These are phyloP conservation scores for Alosa sapidissima DNA, from an alignment of 2,797 vertebrate genomes.

Conservation along the genomic window DNA sequence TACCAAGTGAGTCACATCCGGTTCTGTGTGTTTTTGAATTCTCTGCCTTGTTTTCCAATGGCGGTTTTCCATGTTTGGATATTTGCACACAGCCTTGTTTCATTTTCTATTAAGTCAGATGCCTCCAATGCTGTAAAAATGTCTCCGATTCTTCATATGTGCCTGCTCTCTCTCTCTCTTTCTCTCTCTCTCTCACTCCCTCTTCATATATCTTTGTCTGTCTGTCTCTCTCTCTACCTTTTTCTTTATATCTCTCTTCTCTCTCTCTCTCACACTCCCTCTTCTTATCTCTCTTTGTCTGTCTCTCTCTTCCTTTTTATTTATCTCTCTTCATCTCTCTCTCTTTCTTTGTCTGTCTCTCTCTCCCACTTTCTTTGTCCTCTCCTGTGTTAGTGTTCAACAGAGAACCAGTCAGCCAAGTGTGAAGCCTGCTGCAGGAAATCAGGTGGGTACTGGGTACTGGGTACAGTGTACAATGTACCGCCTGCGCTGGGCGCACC, in stretches of 20 bases:
- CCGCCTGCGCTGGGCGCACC: not conserved
- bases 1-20: conserved; percentile 78
- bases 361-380: not conserved
- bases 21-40: not conserved
- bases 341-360: not conserved
- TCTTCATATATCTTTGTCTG: not conserved
- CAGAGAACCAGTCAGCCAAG: conserved; percentile 81
- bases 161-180: not conserved
- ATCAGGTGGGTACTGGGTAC: conserved; percentile 76
- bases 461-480: no score
- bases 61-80: conserved; percentile 17
- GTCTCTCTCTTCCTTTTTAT: not conserved
- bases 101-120: not conserved
- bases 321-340: not conserved
- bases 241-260: not conserved
- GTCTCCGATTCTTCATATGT: not conserved
- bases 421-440: conserved; percentile 80
- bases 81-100: not conserved
- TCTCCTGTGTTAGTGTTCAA: conserved; percentile 74
- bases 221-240: conserved; percentile 39
- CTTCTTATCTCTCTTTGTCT: not conserved
- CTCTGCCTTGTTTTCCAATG: conserved; percentile 11
- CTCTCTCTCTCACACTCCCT: not conserved
- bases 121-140: not conserved
- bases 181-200: not conserved